These are phyloP conservation scores for Ditylenchus weischeri DNA, from an alignment of 2,888 invertebrate genomes.

Conservation along the genomic window DNA sequence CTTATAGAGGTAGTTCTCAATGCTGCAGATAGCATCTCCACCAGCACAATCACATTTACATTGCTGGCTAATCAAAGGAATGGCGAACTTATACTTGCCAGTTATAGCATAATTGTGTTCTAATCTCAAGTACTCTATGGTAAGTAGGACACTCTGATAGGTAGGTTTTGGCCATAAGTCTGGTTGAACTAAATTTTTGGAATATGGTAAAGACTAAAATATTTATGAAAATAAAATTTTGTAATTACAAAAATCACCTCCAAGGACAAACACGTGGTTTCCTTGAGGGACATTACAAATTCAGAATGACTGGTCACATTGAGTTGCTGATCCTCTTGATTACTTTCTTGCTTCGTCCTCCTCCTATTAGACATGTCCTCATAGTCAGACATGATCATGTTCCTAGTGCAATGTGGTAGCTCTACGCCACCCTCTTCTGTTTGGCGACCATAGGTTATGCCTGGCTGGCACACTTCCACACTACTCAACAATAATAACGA, in stretches of 20 bases:
- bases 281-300: slow-evolving; percentile 38
- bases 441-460: too few species aligned
- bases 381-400: slow-evolving; percentile 27
- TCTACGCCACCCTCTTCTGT: not conserved
- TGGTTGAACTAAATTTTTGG: slow-evolving; percentile 6
- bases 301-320: slow-evolving; percentile 24
- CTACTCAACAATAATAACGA: too few species aligned
- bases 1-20: slow-evolving; percentile 48
- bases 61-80: slow-evolving; percentile 27
- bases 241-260: slow-evolving; percentile 16
- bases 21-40: slow-evolving; percentile 42
- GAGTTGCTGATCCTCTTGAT: not conserved
- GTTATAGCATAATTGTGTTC: slow-evolving; percentile 50
- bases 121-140: slow-evolving; percentile 29
- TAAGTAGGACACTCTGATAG: not conserved
- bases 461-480: too few species aligned
- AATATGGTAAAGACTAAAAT: not conserved
- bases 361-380: slow-evolving; percentile 18
- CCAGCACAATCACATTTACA: slow-evolving; percentile 42
- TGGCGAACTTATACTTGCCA: slow-evolving; percentile 37
- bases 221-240: not conserved
- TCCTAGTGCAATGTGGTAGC: slow-evolving; percentile 32
- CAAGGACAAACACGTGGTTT: slow-evolving; percentile 40
- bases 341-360: not conserved
- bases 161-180: not conserved